These are phyloP conservation scores for Melipona bicolor DNA, from an alignment of 2,888 invertebrate species.

Conservation along the genomic window DNA sequence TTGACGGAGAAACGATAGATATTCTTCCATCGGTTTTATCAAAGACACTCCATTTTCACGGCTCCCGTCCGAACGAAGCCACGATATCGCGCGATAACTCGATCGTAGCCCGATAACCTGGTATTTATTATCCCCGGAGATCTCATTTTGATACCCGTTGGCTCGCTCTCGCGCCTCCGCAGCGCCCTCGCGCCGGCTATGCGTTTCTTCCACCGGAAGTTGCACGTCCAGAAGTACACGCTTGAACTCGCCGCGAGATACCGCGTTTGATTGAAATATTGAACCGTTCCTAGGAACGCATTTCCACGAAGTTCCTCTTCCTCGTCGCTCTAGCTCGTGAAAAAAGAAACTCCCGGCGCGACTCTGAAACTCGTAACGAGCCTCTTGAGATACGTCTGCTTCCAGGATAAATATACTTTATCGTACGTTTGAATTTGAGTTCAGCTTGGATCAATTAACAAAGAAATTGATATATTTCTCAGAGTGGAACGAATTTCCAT, in stretches of 20 bases:
- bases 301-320: slow-evolving; percentile 8
- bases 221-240: slow-evolving; percentile 39
- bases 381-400: no score
- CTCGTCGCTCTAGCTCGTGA: not conserved
- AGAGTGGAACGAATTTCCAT: not conserved
- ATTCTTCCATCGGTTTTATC: not conserved
- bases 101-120: slow-evolving; percentile 77
- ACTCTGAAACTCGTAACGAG: not conserved
- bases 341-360: not conserved
- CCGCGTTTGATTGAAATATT: slow-evolving; percentile 44
- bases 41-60: not conserved
- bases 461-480: no score
- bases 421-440: no score
- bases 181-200: slow-evolving; percentile 28
- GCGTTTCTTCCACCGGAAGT: slow-evolving; percentile 46
- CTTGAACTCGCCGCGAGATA: slow-evolving; percentile 44
- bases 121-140: slow-evolving; percentile 78
- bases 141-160: slow-evolving; percentile 76
- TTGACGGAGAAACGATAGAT: not conserved
- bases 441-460: no score
- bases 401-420: no score
- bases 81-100: slow-evolving; percentile 76
- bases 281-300: not conserved
- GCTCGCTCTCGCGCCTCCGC: slow-evolving; percentile 4
- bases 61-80: slow-evolving; percentile 13